Base-by-base conservation (phyloP, 2,888 invertebrate species). In the Drosophila atroscutellata region DNA sequence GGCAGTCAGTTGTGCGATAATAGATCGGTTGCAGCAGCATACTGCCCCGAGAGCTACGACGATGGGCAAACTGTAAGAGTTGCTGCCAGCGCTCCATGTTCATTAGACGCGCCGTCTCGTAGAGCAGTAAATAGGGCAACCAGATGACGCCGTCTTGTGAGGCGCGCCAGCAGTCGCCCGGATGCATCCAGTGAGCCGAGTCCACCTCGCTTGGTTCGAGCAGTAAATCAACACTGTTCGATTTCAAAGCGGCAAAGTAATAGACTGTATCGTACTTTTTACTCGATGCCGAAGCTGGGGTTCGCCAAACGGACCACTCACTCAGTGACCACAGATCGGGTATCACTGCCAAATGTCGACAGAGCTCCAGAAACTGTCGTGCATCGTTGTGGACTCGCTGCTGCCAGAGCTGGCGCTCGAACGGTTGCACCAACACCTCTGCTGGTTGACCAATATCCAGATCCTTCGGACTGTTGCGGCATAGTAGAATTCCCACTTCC, bases 301-400 rank as follows among this genome's bases (percentile, higher is more conserved):
- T 96, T n/a, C 97, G 92, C 98, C 98, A 98, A 90, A 96, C 95
- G 67, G 95, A 95, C 97, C 97, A 98, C 89, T 97, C 96, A 81
- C 95, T 94, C n/a, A 98, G 92, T 0, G 95, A 94, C 95, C 96
- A 96, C 55, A 98, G 94, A 92, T 98, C 97, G 0, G 98, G 98
- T 82, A 96, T 95, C 70, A 97, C 95, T 42, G 95, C 93, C 42
- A 95, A 92, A 75, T 95, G 93, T 66, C 94, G 93, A 88, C 97
- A 98, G 75, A 98, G 94, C 52, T 93, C 93, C 6, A 96, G 91
- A 91, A 97, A 96, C 79, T 92, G 87, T 2, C 71, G 51, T 3
- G 92, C 78, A 78, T 93, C 89, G 7, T 91, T 81, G 63, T 93
- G 93, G 0, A 93, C 91, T 6, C 92, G 93, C 52, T 94, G 88